A percentile compares a stretch with the other conserved stretches of the same genome.
Conservation (phyloP, 2,797 vertebrate species). For the Acropternis orthonyx region DNA sequence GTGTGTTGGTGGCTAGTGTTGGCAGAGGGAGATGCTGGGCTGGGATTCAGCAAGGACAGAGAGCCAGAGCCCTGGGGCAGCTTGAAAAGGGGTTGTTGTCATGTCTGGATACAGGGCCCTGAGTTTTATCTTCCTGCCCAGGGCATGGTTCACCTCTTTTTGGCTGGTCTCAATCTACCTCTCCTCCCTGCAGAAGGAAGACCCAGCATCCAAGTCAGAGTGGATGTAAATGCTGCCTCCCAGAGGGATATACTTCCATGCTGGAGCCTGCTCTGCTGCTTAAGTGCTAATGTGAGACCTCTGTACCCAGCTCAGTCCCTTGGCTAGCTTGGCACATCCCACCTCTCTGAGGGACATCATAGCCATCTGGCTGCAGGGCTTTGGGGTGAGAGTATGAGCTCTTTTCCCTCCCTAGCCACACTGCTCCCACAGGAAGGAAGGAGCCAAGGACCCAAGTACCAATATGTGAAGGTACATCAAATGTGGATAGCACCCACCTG, state of each 20-base stretch:
- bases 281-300: neutral
- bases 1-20: neutral
- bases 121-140: neutral
- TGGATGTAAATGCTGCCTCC: neutral
- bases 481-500: neutral
- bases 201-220: neutral
- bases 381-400: accelerated
- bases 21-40: neutral
- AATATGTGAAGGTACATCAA: neutral
- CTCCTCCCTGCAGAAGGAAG: neutral
- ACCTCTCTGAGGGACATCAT: neutral
- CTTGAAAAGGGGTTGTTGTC: neutral
- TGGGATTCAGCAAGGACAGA: neutral
- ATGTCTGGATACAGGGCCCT: neutral
- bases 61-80: neutral
- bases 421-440: neutral
- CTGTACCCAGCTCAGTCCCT: neutral
- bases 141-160: accelerated
- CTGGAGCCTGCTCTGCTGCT: neutral
- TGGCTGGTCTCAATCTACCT: neutral
- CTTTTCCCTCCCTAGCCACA: neutral
- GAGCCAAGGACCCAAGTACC: neutral
- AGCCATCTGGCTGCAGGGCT: neutral
- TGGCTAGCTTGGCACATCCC: neutral
- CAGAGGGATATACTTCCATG: neutral